Evolutionary conservation across 2,797 vertebrate genomes (phyloP).

Genomic region (Harpagifer antarcticus): DNA sequence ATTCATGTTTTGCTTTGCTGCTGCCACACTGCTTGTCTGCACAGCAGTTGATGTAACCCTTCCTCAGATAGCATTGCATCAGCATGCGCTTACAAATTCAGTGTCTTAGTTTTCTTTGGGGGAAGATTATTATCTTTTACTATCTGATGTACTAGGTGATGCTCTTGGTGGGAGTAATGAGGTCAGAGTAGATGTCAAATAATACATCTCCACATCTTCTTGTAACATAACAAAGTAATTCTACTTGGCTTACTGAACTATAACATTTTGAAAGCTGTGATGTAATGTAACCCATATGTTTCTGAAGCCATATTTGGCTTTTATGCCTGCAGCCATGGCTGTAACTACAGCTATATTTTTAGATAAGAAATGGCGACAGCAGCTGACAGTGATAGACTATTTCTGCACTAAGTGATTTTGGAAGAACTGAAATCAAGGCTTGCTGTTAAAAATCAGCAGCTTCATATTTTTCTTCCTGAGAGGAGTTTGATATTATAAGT

Average conservation of each 20-base stretch:
- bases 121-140: constrained; percentile 2
- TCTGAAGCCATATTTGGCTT: neutral
- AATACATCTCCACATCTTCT: neutral
- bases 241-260: neutral
- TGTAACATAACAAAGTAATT: neutral
- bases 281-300: neutral
- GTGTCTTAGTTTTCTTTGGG: neutral
- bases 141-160: neutral
- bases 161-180: neutral
- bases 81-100: neutral
- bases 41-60: neutral
- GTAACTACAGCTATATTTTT: neutral
- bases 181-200: neutral
- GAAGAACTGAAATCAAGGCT: neutral
- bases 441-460: neutral
- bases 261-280: neutral
- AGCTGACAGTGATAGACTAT: neutral
- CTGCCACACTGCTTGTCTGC: neutral
- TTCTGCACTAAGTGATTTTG: neutral
- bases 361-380: neutral
- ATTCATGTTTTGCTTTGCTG: neutral
- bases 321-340: neutral
- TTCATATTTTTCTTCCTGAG: neutral
- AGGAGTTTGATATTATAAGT: neutral
- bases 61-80: neutral